Conservation (phyloP, 2,113 vertebrate genomes). For the Silurus asotus region DNA sequence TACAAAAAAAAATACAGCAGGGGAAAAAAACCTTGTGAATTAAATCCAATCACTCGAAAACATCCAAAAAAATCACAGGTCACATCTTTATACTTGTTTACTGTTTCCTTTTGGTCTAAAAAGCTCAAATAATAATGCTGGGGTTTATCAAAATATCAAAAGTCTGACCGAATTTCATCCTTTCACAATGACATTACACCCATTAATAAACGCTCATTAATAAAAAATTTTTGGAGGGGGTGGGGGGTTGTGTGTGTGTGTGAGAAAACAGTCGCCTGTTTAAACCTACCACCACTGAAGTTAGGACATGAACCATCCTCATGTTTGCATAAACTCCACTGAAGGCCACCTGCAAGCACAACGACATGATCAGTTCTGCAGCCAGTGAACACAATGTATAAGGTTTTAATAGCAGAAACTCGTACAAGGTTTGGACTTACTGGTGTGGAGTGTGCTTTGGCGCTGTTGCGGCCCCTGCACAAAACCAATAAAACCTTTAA, state of each 20-base stretch:
- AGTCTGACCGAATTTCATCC: background rate
- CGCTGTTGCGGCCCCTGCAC: slow-evolving; percentile 92
- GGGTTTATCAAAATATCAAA: background rate
- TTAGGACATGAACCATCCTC: slow-evolving; percentile 99
- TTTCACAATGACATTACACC: background rate
- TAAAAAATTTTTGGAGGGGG: no score
- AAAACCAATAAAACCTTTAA: slow-evolving; percentile 31
- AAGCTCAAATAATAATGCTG: background rate
- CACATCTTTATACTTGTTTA: background rate
- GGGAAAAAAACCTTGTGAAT: background rate
- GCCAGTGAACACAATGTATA: background rate
- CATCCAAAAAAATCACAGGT: background rate
- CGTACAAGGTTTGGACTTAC: slow-evolving; percentile 74
- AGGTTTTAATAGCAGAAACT: background rate
- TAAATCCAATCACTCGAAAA: background rate
- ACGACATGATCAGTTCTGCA: slow-evolving; percentile 6
- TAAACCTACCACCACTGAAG: slow-evolving; percentile 95
- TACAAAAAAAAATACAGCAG: background rate
- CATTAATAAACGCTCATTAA: no score
- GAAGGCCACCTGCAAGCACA: slow-evolving; percentile 83
- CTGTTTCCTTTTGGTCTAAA: background rate
- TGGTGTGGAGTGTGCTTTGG: slow-evolving; percentile 85
- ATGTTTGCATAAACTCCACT: slow-evolving; percentile 99
- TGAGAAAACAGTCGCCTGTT: background rate
- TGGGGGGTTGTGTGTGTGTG: no score